Evolutionary conservation across 2,797 vertebrate species (phyloP), one percentile per base, ranked within the genome.

Genomic region (Percopsis omiscomaycus): DNA sequence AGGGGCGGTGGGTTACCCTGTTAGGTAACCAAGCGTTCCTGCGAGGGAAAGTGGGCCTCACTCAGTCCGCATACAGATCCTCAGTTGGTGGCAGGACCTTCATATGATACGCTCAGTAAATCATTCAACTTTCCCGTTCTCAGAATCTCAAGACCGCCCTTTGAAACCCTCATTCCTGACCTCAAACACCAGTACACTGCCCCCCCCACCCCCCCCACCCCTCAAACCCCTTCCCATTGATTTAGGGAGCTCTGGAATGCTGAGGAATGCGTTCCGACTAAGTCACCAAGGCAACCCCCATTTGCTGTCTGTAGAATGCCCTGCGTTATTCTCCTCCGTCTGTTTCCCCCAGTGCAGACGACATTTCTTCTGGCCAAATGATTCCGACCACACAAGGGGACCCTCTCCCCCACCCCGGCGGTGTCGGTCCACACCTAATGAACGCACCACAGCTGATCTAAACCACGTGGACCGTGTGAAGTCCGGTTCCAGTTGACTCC

Each of bases 361-460:
- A 49, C 63, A 49, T 80, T 80, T 79, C 64, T 59, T 15, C 67
- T 75, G 66, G 82, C 84, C 85, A 89, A 80, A 47, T 63, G 80
- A 88, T 82, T 82, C 59, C 2, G 83, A 86, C 89, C 89, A 89
- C 88, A 91, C 89, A 89, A 59, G 75, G 79, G 71, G 81, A 78
- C 28, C 44, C 65, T 46, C 66, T 15, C 15, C 56, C 28, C 22
- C 60, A 46, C 66, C 37, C 56, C 66, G 22, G 37, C 9, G 9
- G 9, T 42, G 37, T 42, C 5, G 9, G 6, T 42, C 37, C 6
- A 42, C 37, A 42, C 37, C 6, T 42, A 10, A 42, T 42, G 37
- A 42, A 42, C 8, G 37, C 6, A 42, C 37, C 37, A 42, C 6
- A 42, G 37, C 37, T 42, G 37, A 42, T 9, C 37, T 42, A 42